These are phyloP conservation scores for Pegoplata infirma DNA, from an alignment of 2,888 invertebrate species.

Conservation along the genomic window DNA sequence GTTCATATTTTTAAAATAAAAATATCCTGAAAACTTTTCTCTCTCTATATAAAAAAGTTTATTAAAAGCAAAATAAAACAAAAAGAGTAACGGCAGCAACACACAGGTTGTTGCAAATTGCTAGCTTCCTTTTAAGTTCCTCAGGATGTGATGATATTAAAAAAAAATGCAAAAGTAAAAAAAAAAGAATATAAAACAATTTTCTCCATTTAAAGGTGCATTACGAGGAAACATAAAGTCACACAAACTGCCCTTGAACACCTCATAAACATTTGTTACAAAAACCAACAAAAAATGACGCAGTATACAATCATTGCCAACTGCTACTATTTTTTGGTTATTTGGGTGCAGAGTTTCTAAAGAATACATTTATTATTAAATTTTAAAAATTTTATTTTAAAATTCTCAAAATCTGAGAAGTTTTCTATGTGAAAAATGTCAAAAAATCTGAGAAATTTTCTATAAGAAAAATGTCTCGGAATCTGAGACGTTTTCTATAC, in stretches of 20 bases:
- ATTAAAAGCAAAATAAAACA: slow-evolving; percentile 42
- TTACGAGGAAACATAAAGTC: slow-evolving; percentile 54
- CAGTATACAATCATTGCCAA: slow-evolving; percentile 60
- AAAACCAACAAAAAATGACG: slow-evolving; percentile 59
- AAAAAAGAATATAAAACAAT: slow-evolving; percentile 42
- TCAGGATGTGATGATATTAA: slow-evolving; percentile 44
- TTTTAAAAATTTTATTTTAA: too few relatives aligned
- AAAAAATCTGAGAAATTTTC: too few relatives aligned
- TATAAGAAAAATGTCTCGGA: too few relatives aligned
- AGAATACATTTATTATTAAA: too few relatives aligned
- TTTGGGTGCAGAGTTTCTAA: too few relatives aligned
- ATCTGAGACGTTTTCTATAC: too few relatives aligned
- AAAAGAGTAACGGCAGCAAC: slow-evolving; percentile 8
- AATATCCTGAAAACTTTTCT: slow-evolving; percentile 27
- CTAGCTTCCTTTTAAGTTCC: slow-evolving; percentile 53
- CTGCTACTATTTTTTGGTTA: slow-evolving; percentile 16
- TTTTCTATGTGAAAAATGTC: too few relatives aligned
- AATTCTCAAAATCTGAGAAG: too few relatives aligned
- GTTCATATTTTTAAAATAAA: slow-evolving; percentile 33
- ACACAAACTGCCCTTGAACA: slow-evolving; percentile 61
- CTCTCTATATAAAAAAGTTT: slow-evolving; percentile 31
- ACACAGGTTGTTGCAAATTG: slow-evolving; percentile 60
- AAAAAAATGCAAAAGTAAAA: slow-evolving; percentile 13
- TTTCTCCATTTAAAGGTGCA: slow-evolving; percentile 45
- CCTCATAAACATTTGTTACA: slow-evolving; percentile 53